Base-by-base conservation (phyloP, 2,888 invertebrate species). In the Mantis religiosa region DNA sequence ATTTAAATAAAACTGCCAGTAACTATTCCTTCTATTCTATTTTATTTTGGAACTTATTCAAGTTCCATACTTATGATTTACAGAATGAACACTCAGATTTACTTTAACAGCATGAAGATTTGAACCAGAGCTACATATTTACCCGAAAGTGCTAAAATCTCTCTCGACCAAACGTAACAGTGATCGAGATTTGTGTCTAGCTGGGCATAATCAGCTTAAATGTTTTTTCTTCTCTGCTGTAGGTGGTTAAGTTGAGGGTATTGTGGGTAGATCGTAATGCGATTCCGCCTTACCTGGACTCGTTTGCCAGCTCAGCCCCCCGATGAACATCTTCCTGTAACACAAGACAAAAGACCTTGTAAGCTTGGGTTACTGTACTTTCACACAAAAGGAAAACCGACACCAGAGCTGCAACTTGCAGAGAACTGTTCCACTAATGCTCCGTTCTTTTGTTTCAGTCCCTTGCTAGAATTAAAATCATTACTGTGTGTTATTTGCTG, bases 261-360 rank as follows among this genome's bases (percentile, higher is more conserved):
- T 71, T 71, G 54, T 71, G 54, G 54, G 54, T 71, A 71, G 54
- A 71, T 71, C 15, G 54, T 71, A 71, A 71, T 71, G 54, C 20
- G 54, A 71, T 71, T 71, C 54, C 54, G 87, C 6, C 90, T 88
- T 87, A 99, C 99, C 99, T 97, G 99, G 98, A 96, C 98, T 99
- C 93, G 99, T 99, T 96, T 99, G 99, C 99, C 99, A 99, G 95
- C 99, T 99, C 94, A 99, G 97, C 93, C 99, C 99, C 93, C 99
- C 99, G 95, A 99, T 98, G 96, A 99, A 99, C 99, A 99, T 99
- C 97, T 99, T 99, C 95, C 99, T 99, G 96, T 92, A 98, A 97
- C 92, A 93, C 92, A 92, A 91, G 92, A 87, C 28, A 83, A 84
- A 86, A 47, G 28, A 41, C 30, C 41, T 84, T 81, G 41, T 87